A percentile compares a stretch with the other conserved stretches of the same genome.
Evolutionary conservation across 2,113 vertebrate genomes (phyloP).

Genomic region (Pollimyrus isidori): DNA sequence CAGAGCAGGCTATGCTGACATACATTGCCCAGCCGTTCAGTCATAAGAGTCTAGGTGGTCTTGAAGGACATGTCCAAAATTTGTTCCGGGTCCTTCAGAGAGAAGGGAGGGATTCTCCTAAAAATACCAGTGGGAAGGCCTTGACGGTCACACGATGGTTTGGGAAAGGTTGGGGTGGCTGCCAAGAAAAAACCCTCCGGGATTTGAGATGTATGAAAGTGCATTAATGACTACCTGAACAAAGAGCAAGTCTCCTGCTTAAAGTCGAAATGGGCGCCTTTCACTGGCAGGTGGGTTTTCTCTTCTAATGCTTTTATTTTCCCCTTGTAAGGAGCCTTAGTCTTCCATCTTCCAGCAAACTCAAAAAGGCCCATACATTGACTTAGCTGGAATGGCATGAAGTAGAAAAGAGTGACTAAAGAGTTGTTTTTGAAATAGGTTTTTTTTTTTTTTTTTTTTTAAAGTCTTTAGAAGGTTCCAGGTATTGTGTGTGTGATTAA

Average conservation of each 20-base stretch:
- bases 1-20: neutral
- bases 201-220: constrained; percentile 9
- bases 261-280: neutral
- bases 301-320: constrained; percentile 5
- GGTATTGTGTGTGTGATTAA: neutral
- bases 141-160: constrained; percentile 12
- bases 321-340: neutral
- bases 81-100: neutral
- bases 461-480: neutral
- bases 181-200: constrained; percentile 2
- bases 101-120: neutral
- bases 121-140: neutral
- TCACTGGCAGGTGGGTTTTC: neutral
- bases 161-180: neutral
- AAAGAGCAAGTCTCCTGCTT: neutral
- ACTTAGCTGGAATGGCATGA: neutral
- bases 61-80: neutral
- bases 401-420: neutral
- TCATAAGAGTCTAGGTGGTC: neutral
- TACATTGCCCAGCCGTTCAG: neutral
- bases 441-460: too few relatives aligned
- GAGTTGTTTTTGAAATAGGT: neutral
- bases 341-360: neutral
- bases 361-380: neutral
- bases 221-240: constrained; percentile 6